Percentiles rank a stretch among this genome's conserved stretches.
phyloP scores from a whole-genome alignment of 2,888 invertebrate genomes.

The Sturmia bella region DNA sequence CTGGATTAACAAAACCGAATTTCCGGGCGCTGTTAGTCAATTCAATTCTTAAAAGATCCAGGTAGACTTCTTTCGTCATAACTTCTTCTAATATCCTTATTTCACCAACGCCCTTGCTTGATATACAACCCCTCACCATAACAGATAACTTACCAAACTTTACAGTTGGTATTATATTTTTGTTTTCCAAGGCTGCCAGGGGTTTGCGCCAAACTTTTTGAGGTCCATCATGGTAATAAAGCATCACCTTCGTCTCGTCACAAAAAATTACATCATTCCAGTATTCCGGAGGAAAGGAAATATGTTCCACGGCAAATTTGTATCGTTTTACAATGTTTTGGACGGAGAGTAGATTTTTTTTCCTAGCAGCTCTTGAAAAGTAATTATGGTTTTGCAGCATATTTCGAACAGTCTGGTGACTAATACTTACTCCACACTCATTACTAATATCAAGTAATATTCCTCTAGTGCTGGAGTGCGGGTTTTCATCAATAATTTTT shows the following conservation, averaged over 20 bases:
- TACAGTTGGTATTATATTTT: neutral
- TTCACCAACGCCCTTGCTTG: too few species aligned
- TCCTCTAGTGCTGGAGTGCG: too few species aligned
- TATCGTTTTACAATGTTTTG: conserved; percentile 5
- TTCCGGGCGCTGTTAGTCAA: too few species aligned
- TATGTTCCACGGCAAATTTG: neutral
- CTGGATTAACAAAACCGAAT: too few species aligned
- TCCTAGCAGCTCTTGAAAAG: neutral
- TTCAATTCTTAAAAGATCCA: too few species aligned
- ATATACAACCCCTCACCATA: too few species aligned
- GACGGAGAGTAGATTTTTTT: neutral
- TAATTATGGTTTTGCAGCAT: conserved; percentile 5
- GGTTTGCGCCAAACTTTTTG: neutral
- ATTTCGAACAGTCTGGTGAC: neutral
- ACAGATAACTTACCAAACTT: too few species aligned
- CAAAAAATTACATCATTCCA: conserved; percentile 1
- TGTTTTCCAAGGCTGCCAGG: neutral
- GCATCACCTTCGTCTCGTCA: neutral
- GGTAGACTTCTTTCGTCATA: too few species aligned
- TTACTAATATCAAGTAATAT: neutral
- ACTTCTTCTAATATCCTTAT: too few species aligned
- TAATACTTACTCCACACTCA: neutral
- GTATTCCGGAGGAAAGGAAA: neutral
- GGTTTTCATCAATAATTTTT: too few species aligned
- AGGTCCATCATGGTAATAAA: neutral